Evolutionary conservation across 2,797 vertebrate species (phyloP).

Genomic region (Miichthys miiuy): DNA sequence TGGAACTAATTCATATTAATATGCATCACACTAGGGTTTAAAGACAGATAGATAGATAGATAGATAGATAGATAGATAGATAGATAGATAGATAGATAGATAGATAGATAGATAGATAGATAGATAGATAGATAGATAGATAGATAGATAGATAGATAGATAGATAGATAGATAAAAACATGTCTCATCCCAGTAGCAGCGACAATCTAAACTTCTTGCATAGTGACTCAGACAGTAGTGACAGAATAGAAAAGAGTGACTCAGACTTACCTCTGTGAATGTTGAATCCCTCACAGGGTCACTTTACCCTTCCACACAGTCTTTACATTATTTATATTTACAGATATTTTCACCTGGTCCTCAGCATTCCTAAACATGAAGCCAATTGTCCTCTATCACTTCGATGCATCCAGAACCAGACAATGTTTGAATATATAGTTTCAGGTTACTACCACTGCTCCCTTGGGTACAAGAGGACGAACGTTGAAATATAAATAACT

Average conservation of each 20-base stretch:
- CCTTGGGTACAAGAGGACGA: slow-evolving; percentile 66
- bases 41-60: too few species aligned
- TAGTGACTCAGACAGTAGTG: slow-evolving; percentile 12
- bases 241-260: slow-evolving; percentile 32
- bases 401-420: slow-evolving; percentile 52
- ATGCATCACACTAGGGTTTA: background rate
- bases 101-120: background rate
- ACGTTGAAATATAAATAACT: slow-evolving; percentile 89
- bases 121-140: background rate
- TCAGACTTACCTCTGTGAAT: slow-evolving; percentile 69
- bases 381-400: slow-evolving; percentile 31
- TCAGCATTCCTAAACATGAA: slow-evolving; percentile 14
- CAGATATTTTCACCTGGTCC: slow-evolving; percentile 26
- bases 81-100: background rate
- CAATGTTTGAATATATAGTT: slow-evolving; percentile 76
- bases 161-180: background rate
- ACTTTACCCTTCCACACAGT: slow-evolving; percentile 35
- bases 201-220: background rate
- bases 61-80: background rate
- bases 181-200: too few species aligned
- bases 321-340: slow-evolving; percentile 44
- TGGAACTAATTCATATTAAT: background rate
- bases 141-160: background rate
- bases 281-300: slow-evolving; percentile 44
- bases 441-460: slow-evolving; percentile 79